Evolutionary conservation across 2,113 vertebrate species (phyloP).

Genomic region (Dipodomys merriami): DNA sequence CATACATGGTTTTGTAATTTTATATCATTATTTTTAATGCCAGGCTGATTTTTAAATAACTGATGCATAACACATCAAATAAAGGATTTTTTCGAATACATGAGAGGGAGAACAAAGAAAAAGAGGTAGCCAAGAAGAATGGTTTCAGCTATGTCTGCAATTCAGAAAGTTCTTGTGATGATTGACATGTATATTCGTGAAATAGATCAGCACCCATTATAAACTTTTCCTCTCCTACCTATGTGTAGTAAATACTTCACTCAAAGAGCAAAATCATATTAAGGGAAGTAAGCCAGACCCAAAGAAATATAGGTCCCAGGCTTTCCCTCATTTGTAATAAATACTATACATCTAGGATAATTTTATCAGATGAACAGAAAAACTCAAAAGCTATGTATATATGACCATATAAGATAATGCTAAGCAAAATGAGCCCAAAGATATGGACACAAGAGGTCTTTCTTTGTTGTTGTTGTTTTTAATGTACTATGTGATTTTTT

Average conservation of each 20-base stretch:
- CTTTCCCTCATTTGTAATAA: too few relatives aligned
- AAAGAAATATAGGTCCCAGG: too few relatives aligned
- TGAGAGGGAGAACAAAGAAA: not conserved
- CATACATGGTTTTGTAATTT: not conserved
- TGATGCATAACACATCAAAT: not conserved
- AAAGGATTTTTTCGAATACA: not conserved
- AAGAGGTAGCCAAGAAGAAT: not conserved
- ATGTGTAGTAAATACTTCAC: not conserved
- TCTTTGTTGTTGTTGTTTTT: too few relatives aligned
- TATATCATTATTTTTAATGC: slow-evolving; percentile 36
- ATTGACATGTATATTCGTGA: not conserved
- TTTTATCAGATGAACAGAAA: too few relatives aligned
- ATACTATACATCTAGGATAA: too few relatives aligned
- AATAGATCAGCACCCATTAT: not conserved
- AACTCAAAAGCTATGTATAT: too few relatives aligned
- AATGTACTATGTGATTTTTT: too few relatives aligned
- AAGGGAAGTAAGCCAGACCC: too few relatives aligned
- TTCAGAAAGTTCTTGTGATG: not conserved
- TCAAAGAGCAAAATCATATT: not conserved
- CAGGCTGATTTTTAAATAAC: not conserved
- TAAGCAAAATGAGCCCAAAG: too few relatives aligned
- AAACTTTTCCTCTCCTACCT: not conserved
- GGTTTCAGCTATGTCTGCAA: not conserved
- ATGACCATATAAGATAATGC: too few relatives aligned
- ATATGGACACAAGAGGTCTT: too few relatives aligned